phyloP scores from a whole-genome alignment of 2,797 vertebrate genomes.

The Sebastiscus albofasciatus region DNA sequence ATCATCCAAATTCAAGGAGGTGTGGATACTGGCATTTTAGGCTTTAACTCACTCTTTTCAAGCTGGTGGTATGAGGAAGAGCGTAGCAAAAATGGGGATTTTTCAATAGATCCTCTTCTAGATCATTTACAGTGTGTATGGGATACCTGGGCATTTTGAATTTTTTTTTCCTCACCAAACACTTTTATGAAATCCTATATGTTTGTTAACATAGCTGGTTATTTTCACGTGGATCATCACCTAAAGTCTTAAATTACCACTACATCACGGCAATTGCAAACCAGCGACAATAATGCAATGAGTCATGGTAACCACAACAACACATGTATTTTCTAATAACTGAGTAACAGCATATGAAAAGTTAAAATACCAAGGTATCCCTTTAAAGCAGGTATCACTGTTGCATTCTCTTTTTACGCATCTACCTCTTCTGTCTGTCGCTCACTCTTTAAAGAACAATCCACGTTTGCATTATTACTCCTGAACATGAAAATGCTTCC shows the following conservation, averaged over 20 bases:
- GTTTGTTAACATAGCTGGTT: neutral
- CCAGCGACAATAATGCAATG: neutral
- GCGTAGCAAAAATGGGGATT: neutral
- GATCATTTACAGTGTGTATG: neutral
- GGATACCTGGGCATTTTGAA: neutral
- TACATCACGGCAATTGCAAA: neutral
- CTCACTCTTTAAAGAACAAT: neutral
- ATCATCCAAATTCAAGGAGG: neutral
- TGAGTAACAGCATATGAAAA: neutral
- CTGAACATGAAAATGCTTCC: neutral
- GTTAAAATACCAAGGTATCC: neutral
- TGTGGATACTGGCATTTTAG: neutral
- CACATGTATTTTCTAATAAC: neutral
- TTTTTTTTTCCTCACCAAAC: neutral
- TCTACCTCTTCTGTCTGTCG: slow-evolving; percentile 52
- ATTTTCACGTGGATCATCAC: neutral
- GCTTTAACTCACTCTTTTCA: neutral
- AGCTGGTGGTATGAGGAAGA: neutral
- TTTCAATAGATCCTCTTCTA: neutral
- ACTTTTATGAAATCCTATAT: neutral
- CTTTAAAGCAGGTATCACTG: slow-evolving; percentile 4
- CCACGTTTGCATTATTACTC: neutral
- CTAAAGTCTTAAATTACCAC: neutral
- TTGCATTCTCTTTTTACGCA: neutral
- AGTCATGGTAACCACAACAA: neutral